These are phyloP conservation scores for Montipora efflorescens DNA, from an alignment of 64 coral and sea anemone species.

Conservation along the genomic window DNA sequence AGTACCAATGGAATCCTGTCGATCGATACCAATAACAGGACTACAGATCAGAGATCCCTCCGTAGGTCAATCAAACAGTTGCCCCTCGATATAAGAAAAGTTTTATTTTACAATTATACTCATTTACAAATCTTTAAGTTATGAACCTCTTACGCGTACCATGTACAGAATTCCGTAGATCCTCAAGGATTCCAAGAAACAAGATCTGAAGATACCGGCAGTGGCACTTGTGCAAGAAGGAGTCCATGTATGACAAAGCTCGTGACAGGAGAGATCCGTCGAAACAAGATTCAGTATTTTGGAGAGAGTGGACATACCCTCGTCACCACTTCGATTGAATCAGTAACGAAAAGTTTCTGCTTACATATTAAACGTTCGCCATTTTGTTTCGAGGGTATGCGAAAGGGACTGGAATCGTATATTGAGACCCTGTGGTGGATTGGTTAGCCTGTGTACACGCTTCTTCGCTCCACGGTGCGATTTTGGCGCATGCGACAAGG, in stretches of 20 bases:
- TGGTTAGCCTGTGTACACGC: neutral
- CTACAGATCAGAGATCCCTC: no score
- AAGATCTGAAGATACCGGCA: constrained; percentile 17
- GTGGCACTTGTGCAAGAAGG: constrained; percentile 41
- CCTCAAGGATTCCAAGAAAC: constrained; percentile 49
- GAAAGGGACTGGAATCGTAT: neutral
- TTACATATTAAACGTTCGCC: neutral
- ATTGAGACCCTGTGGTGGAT: neutral
- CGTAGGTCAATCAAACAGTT: no score
- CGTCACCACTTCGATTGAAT: neutral
- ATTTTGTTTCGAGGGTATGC: neutral
- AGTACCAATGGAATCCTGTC: no score
- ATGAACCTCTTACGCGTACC: neutral
- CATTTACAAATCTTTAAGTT: neutral
- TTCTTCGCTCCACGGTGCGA: no score
- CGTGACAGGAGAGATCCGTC: constrained; percentile 41
- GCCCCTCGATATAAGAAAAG: no score
- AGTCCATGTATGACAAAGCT: constrained; percentile 60
- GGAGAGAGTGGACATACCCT: neutral
- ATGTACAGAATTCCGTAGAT: constrained; percentile 67
- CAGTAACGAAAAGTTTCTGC: no score
- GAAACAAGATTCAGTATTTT: constrained; percentile 15
- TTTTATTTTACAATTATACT: no score
- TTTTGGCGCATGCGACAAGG: no score
- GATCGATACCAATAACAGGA: no score